Conservation (phyloP, 2,113 vertebrate species). For the Callipepla californica region DNA sequence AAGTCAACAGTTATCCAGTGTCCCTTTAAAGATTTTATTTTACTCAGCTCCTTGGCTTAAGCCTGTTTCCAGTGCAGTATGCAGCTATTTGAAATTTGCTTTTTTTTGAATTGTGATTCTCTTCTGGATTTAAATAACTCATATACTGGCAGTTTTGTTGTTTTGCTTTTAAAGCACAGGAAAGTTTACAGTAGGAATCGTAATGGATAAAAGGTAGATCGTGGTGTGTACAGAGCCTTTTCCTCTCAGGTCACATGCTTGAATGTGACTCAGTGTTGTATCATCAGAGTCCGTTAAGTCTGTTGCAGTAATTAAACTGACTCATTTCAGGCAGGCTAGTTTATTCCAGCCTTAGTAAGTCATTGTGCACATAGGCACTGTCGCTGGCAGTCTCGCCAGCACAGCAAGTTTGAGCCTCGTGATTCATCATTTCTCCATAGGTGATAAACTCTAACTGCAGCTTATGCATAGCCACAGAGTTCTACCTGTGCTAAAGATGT, state of each 20-base stretch:
- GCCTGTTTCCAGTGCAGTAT: not conserved
- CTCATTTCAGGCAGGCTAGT: slow-evolving; percentile 19
- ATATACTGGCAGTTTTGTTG: not conserved
- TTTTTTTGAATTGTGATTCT: not conserved
- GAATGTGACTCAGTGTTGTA: slow-evolving; percentile 36
- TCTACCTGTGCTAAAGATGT: not conserved
- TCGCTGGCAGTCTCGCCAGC: not conserved
- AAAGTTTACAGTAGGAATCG: not conserved
- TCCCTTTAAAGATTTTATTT: not conserved
- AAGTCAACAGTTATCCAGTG: not conserved
- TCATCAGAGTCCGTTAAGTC: slow-evolving; percentile 21
- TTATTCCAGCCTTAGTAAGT: slow-evolving; percentile 14
- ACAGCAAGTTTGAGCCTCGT: not conserved
- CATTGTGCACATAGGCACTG: not conserved
- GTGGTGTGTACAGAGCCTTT: not conserved
- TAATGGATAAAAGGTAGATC: not conserved
- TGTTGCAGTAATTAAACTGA: not conserved
- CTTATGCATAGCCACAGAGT: not conserved
- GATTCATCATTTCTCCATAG: not conserved
- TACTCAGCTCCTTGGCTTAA: not conserved
- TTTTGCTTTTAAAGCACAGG: not conserved
- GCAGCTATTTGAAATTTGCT: not conserved
- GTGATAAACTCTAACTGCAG: not conserved
- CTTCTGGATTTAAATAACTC: not conserved
- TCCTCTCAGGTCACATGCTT: slow-evolving; percentile 25